Evolutionary conservation across 2,797 vertebrate species (phyloP).

Genomic region (Enteromius mattozi): DNA sequence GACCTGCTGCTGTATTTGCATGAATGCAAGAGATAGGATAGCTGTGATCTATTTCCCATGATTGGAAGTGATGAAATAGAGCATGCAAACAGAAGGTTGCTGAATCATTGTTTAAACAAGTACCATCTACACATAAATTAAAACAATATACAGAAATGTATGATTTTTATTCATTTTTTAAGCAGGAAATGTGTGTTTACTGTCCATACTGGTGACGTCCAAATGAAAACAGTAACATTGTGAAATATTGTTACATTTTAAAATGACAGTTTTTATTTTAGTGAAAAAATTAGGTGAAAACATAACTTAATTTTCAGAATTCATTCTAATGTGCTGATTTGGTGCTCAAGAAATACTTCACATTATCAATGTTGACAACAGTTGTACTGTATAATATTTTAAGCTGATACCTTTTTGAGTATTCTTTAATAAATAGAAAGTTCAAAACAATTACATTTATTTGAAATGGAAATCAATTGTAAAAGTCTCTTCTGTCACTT

Average conservation of each 20-base stretch:
- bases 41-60: constrained; percentile 37
- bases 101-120: constrained; percentile 11
- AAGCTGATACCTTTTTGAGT: not conserved
- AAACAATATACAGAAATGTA: not conserved
- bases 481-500: not conserved
- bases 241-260: not conserved
- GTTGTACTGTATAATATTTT: not conserved
- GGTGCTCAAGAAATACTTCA: not conserved
- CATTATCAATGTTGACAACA: not conserved
- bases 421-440: not conserved
- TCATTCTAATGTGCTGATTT: not conserved
- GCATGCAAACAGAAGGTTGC: constrained; percentile 21
- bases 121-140: not conserved
- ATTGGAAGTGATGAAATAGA: constrained; percentile 31
- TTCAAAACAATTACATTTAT: not conserved
- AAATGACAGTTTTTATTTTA: not conserved
- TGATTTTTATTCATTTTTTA: not conserved
- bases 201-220: not conserved
- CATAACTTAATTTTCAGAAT: not conserved
- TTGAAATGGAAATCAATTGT: not conserved
- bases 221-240: not conserved
- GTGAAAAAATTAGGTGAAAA: not conserved
- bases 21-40: constrained; percentile 17
- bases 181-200: not conserved
- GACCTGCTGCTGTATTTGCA: constrained; percentile 38